Evolutionary conservation across 2,113 vertebrate species (phyloP).

Genomic region (Ancistrus triradiatus): DNA sequence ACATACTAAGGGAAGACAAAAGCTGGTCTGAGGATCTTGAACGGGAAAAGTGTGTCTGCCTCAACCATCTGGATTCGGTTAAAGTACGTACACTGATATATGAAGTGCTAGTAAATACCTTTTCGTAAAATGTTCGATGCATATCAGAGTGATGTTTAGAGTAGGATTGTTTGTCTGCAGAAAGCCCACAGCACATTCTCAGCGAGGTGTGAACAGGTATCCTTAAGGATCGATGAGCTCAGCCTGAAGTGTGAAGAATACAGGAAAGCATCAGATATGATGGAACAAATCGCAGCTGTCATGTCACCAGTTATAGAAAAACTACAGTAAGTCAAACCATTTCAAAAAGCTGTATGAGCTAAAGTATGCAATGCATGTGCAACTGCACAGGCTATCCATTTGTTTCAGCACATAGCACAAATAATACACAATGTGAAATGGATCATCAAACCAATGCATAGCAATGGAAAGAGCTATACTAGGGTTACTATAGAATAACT

Average conservation of each 20-base stretch:
- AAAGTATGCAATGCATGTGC: background rate
- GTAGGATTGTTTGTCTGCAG: conserved; percentile 48
- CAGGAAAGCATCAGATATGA: conserved; percentile 44
- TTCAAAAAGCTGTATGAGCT: background rate
- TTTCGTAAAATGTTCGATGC: too few species aligned
- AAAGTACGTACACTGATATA: conserved; percentile 45
- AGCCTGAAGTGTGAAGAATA: conserved; percentile 42
- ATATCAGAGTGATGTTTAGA: background rate
- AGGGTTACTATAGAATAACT: too few species aligned
- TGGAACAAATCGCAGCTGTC: conserved; percentile 43
- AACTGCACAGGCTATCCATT: too few species aligned
- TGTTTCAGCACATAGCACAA: too few species aligned
- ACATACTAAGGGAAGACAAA: conserved; percentile 50
- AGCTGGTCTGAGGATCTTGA: conserved; percentile 50
- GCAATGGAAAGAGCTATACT: too few species aligned
- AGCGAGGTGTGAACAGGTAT: conserved; percentile 46
- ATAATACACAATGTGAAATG: too few species aligned
- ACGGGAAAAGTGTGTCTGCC: conserved; percentile 44
- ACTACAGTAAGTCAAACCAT: conserved; percentile 60
- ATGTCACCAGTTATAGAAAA: conserved; percentile 50
- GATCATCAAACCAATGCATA: too few species aligned
- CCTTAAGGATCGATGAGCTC: conserved; percentile 50
- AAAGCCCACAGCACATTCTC: conserved; percentile 43
- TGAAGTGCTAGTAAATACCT: background rate
- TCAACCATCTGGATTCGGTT: conserved; percentile 46